phyloP scores from a whole-genome alignment of 2,113 vertebrate species.

The Tetrax tetrax region DNA sequence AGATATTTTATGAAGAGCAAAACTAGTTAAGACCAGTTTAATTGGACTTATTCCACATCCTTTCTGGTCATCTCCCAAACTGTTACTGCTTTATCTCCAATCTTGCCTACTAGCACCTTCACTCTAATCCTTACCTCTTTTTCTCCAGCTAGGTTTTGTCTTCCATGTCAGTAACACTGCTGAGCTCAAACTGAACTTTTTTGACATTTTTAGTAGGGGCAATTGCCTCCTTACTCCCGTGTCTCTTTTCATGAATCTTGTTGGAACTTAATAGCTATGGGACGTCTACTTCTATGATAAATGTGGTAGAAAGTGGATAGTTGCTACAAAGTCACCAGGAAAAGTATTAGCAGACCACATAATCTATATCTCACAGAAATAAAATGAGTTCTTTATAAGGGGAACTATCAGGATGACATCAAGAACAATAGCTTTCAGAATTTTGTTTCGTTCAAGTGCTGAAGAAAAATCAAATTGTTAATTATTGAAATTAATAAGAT shows the following conservation, averaged over 20 bases:
- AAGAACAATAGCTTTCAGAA: background rate
- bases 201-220: background rate
- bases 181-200: background rate
- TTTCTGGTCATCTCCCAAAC: background rate
- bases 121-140: background rate
- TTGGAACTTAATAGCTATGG: background rate
- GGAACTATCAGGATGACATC: background rate
- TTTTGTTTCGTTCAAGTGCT: background rate
- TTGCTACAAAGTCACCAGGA: background rate
- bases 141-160: background rate
- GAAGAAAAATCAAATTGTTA: background rate
- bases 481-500: background rate
- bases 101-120: background rate
- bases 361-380: background rate
- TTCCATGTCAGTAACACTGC: background rate
- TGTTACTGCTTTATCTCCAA: background rate
- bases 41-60: background rate
- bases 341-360: background rate
- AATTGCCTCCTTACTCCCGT: background rate
- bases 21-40: background rate
- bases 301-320: background rate
- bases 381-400: background rate
- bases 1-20: background rate
- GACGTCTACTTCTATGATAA: background rate
- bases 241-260: background rate